Base-by-base conservation (phyloP, 2,113 vertebrate species). In the Tichodroma muraria region DNA sequence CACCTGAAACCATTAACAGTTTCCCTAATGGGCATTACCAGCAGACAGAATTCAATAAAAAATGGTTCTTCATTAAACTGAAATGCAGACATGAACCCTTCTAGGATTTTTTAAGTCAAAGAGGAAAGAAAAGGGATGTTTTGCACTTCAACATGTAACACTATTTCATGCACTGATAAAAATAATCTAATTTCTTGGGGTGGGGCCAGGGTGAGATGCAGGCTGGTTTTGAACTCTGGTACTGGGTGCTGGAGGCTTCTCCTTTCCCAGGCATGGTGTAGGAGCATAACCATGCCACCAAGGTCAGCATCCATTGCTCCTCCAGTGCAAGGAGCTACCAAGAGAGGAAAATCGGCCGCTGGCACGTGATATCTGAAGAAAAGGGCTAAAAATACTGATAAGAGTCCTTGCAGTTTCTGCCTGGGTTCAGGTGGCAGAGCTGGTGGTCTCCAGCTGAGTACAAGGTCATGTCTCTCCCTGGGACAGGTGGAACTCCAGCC, bases 211-310 rank as follows among this genome's bases (percentile, higher is more conserved):
- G 14, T 66, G 35, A 93, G 35, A 38, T 66, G 33, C 42, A 42
- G 33, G 42, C 44, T 69, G 17, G 4, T 59, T 87, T 87, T 81
- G 65, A 63, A 17, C 45, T 1, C 0, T 45, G 25, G 45, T 77
- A 37, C 38, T 6, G 1, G 20, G 20, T 33, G 3, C 30, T 4
- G 4, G 11, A 65, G 45, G n/a, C 33, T 63, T 69, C 61, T 61
- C 31, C 31, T 63, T 56, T 33, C 25, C 10, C 17, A 14, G 30
- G 14, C 37, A 21, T 3, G 12, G 7, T 82, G 35, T 28, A 31
- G 4, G 18, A 57, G 25, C 11, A 19, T 33, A 57, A 44, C 56
- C 3, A 1, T 7, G 8, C 22, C 54, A 53, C 19, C 1, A 0
- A 14, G 47, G 52, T 22, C 61, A 37, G 16, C 40, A 37, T n/a